Percentiles rank a stretch among this genome's conserved stretches.
phyloP scores from a whole-genome alignment of 2,797 vertebrate species.

The Gastrophryne carolinensis region DNA sequence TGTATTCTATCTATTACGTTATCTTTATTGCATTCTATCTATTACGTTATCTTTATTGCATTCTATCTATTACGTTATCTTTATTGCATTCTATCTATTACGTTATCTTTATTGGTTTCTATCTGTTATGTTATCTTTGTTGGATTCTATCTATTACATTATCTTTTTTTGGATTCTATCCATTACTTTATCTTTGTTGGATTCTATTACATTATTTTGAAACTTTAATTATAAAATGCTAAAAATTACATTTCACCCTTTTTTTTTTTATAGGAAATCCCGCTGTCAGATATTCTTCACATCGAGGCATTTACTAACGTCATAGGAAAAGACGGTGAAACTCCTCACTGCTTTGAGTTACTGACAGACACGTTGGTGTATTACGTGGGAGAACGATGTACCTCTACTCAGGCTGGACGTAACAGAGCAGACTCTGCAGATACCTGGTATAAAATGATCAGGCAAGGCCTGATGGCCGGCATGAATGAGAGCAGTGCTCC shows the following conservation, averaged over 20 bases:
- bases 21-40: too few species aligned
- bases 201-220: too few species aligned
- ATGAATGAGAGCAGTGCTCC: constrained; percentile 64
- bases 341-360: constrained; percentile 89
- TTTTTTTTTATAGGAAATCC: constrained; percentile 79
- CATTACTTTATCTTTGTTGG: too few species aligned
- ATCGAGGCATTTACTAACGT: constrained; percentile 74
- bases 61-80: too few species aligned
- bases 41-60: too few species aligned
- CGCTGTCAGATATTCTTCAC: constrained; percentile 84
- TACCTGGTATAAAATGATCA: constrained; percentile 83
- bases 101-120: too few species aligned
- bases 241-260: not conserved
- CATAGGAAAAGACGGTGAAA: constrained; percentile 70
- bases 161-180: too few species aligned
- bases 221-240: too few species aligned
- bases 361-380: constrained; percentile 82
- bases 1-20: too few species aligned
- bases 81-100: too few species aligned
- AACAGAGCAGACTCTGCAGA: constrained; percentile 53
- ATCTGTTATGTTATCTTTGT: too few species aligned
- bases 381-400: constrained; percentile 82
- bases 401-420: not conserved
- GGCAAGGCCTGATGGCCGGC: constrained; percentile 87
- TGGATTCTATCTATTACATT: too few species aligned